These are phyloP conservation scores for Drosophila paucipuncta DNA, from an alignment of 2,888 invertebrate genomes.

Conservation along the genomic window DNA sequence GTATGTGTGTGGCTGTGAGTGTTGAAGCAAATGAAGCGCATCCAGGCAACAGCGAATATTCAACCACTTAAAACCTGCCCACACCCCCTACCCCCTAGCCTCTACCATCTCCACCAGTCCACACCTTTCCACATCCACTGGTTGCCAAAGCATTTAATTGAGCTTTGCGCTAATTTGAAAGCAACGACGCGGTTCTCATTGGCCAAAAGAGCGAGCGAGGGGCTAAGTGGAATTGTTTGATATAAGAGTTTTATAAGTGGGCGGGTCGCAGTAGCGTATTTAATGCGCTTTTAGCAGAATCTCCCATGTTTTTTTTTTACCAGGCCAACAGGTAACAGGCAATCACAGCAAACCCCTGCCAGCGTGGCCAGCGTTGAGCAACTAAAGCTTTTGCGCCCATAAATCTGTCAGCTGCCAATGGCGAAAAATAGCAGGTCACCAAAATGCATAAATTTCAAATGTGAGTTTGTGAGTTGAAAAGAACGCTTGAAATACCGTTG, in stretches of 20 bases:
- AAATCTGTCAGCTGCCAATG: constrained; percentile 55
- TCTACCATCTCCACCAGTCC: neutral
- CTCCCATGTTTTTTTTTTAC: neutral
- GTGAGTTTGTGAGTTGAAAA: neutral
- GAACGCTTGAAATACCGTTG: neutral
- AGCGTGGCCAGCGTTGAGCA: constrained; percentile 13
- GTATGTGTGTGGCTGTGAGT: constrained; percentile 30
- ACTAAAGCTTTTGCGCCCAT: constrained; percentile 54
- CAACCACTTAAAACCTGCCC: constrained; percentile 10
- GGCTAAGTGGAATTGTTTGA: constrained; percentile 3
- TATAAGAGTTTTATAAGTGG: constrained; percentile 33
- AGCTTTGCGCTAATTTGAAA: constrained; percentile 77
- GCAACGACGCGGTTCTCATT: constrained; percentile 65
- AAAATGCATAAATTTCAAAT: constrained; percentile 12
- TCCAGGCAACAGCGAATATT: constrained; percentile 55
- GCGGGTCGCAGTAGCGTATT: constrained; percentile 56
- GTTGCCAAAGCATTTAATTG: constrained; percentile 66
- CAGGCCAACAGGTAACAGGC: constrained; percentile 47
- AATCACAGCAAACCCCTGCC: constrained; percentile 1
- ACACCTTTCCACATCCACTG: neutral
- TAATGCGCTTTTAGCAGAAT: constrained; percentile 65
- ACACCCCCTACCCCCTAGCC: neutral
- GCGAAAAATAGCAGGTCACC: constrained; percentile 15
- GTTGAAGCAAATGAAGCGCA: constrained; percentile 71
- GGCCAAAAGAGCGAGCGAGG: constrained; percentile 12